phyloP scores from a whole-genome alignment of 1,140 invertebrate genomes.

The Probaryconus sp. region DNA sequence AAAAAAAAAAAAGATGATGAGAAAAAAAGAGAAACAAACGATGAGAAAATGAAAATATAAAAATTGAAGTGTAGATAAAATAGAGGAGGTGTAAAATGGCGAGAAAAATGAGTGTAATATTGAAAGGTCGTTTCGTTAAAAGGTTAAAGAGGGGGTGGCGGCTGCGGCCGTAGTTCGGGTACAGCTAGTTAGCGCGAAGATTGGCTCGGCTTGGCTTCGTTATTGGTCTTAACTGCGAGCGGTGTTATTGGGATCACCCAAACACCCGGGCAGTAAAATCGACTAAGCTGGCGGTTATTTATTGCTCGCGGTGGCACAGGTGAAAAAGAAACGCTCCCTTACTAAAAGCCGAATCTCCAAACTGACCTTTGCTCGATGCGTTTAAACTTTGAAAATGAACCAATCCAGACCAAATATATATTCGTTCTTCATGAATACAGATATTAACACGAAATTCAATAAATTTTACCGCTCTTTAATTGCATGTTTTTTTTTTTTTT shows the following conservation, averaged over 20 bases:
- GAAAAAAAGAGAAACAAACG: no score
- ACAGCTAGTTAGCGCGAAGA: conserved; percentile 77
- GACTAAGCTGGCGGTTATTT: conserved; percentile 78
- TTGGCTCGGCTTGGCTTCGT: conserved; percentile 71
- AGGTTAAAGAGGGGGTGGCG: conserved; percentile 78
- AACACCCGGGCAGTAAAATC: conserved; percentile 76
- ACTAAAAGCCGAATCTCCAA: conserved; percentile 29
- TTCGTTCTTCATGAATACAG: no score
- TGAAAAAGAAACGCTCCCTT: conserved; percentile 69
- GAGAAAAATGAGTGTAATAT: conserved; percentile 52
- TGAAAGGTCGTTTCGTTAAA: conserved; percentile 70
- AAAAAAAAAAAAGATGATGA: no score
- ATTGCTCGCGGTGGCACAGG: conserved; percentile 77
- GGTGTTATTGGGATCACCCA: conserved; percentile 73
- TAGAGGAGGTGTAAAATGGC: conserved; percentile 30
- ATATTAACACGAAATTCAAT: no score
- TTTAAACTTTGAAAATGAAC: not conserved
- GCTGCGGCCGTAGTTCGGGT: conserved; percentile 68
- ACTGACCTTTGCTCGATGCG: conserved; percentile 14
- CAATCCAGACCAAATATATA: conserved; percentile 8
- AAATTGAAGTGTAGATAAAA: no score
- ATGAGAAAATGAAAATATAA: no score
- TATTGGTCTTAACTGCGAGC: conserved; percentile 68
- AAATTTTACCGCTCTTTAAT: no score
- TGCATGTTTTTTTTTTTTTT: no score